phyloP scores from a whole-genome alignment of 2,113 vertebrate genomes.

The Ctenodactylus gundi region DNA sequence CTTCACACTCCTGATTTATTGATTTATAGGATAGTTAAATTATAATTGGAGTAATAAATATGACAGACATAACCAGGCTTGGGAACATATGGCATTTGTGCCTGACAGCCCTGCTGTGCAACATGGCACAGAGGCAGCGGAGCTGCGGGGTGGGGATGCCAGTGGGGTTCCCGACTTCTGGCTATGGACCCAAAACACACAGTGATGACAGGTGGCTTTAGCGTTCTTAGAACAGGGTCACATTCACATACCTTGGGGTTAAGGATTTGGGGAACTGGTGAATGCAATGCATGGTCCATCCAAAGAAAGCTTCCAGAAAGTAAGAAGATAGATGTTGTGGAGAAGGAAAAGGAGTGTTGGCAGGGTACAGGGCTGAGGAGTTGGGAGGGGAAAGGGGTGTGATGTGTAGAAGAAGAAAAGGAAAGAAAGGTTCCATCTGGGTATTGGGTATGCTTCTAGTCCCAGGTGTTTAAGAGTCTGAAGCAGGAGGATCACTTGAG shows the following conservation, averaged over 20 bases:
- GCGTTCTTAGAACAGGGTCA: neutral
- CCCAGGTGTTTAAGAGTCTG: neutral
- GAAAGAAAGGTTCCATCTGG: neutral
- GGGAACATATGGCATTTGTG: neutral
- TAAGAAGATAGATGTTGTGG: too few relatives aligned
- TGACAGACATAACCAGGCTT: neutral
- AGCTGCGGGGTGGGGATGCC: neutral
- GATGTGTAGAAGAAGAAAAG: too few relatives aligned
- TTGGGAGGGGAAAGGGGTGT: too few relatives aligned
- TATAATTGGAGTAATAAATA: neutral
- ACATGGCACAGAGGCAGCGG: neutral
- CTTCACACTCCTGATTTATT: neutral
- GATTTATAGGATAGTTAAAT: conserved; percentile 19
- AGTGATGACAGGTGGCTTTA: neutral
- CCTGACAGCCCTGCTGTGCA: neutral
- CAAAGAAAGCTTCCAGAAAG: neutral
- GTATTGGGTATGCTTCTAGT: neutral
- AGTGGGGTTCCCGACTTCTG: neutral
- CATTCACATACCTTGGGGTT: neutral
- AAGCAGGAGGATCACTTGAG: neutral
- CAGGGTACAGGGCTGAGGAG: too few relatives aligned
- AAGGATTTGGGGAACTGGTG: neutral
- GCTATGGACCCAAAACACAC: neutral
- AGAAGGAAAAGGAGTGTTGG: too few relatives aligned
- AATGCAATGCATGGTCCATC: neutral